phyloP scores from a whole-genome alignment of 2,113 vertebrate species.

The Lophotis ruficrista region DNA sequence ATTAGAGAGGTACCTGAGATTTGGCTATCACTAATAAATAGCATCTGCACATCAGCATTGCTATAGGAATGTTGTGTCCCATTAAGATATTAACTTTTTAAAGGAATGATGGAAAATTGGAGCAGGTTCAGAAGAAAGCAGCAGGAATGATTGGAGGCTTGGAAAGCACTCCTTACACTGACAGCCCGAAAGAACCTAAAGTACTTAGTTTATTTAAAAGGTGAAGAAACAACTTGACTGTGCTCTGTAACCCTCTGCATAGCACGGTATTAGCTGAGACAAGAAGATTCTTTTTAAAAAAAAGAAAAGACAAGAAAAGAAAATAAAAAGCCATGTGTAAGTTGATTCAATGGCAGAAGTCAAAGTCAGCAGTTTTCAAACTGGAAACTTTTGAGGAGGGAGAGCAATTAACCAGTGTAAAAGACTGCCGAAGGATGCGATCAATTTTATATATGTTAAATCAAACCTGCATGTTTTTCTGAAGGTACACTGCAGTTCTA shows the following conservation, averaged over 20 bases:
- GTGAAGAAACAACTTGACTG: not conserved
- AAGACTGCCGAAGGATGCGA: not conserved
- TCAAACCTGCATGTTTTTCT: slow-evolving; percentile 4
- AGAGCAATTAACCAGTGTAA: not conserved
- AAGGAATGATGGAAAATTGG: slow-evolving; percentile 3
- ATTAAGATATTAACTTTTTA: slow-evolving; percentile 5
- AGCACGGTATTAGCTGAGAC: not conserved
- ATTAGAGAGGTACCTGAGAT: not conserved
- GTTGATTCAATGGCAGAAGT: not conserved
- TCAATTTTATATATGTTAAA: not conserved
- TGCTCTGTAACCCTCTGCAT: not conserved
- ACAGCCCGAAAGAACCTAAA: not conserved
- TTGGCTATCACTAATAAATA: not conserved
- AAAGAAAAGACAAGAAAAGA: not conserved
- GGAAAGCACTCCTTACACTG: not conserved
- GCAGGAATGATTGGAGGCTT: not conserved
- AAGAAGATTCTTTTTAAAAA: not conserved
- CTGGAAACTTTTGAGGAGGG: not conserved
- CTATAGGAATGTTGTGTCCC: not conserved
- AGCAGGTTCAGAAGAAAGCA: slow-evolving; percentile 23
- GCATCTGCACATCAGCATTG: not conserved
- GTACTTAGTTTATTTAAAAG: not conserved
- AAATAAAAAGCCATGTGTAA: not conserved
- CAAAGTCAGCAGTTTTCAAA: not conserved
- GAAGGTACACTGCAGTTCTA: not conserved